Evolutionary conservation across 2,797 vertebrate genomes (phyloP).

Genomic region (Cygnus olor): DNA sequence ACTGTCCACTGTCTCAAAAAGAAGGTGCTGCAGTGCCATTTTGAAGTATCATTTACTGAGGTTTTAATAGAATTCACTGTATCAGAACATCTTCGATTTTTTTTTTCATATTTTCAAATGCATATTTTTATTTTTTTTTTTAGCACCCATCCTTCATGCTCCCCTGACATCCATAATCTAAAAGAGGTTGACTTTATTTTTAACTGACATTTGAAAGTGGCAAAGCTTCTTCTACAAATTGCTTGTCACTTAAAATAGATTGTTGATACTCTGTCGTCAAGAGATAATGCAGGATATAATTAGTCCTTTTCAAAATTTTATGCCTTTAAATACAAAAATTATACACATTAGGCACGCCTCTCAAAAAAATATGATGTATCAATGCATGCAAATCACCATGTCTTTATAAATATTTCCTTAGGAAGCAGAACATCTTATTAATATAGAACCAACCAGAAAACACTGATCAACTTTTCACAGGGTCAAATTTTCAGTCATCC

Average conservation of each 20-base stretch:
- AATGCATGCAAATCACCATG: constrained; percentile 68
- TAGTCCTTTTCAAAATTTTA: constrained; percentile 72
- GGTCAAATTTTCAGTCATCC: constrained; percentile 4
- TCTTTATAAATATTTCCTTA: constrained; percentile 75
- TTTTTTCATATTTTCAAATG: not conserved
- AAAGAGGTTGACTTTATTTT: constrained; percentile 61
- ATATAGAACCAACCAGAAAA: constrained; percentile 54
- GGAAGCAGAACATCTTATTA: constrained; percentile 65
- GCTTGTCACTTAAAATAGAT: constrained; percentile 70
- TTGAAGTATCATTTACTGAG: not conserved
- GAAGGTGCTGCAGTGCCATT: fast-evolving
- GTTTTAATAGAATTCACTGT: not conserved
- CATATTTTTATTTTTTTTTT: not conserved
- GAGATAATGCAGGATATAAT: constrained; percentile 70
- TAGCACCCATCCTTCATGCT: constrained; percentile 7
- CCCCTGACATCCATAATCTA: constrained; percentile 55
- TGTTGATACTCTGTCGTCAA: constrained; percentile 67
- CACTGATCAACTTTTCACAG: not conserved
- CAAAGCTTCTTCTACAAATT: constrained; percentile 65
- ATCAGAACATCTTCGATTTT: not conserved
- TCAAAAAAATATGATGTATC: constrained; percentile 51
- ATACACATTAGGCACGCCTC: constrained; percentile 69
- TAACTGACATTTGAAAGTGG: constrained; percentile 60
- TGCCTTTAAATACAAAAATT: constrained; percentile 73
- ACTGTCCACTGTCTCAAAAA: not conserved